Base-by-base conservation (phyloP, 2,113 vertebrate genomes). In the Oplegnathus fasciatus region DNA sequence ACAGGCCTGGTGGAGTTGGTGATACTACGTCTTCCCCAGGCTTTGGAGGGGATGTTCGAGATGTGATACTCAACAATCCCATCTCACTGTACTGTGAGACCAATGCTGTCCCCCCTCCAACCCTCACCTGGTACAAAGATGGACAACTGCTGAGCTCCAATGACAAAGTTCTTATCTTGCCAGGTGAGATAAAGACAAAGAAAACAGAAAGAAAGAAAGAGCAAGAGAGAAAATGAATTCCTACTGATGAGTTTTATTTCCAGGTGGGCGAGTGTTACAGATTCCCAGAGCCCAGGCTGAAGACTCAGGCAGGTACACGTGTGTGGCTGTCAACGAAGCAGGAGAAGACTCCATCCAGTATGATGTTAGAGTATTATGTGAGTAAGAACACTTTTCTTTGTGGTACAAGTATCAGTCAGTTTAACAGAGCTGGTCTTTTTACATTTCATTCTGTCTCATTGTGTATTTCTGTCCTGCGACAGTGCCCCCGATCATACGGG, bases 271-370 rank as follows among this genome's bases (percentile, higher is more conserved):
- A 80, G 96, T 97, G 61, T 80, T 99, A 73, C 98, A 99, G 95
- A 96, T 99, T 42, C 93, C 97, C 14, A 94, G 98, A 71, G 96
- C 95, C 0, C 97, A 92, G 46, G 88, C 86, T 1, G 96, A 96
- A n/a, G 97, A 99, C 70, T 96, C 97, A 0, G 98, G 98, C 14
- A 96, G 95, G 62, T 99, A 99, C 17, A 94, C 65, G 0, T 99
- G 98, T 34, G 96, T 99, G 89, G 98, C 98, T 0, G 94, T 97
- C 46, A 99, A 99, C 0, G 98, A 99, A 85, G 98, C 98, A 0
- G 98, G 98, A 78, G 96, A 99, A 87, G 98, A 98, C 91, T 98
- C 98, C 48, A 96, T 99, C 81, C 97, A 97, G 58, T 99, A 99
- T 22, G 91, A 98, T 0, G 84, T 99, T n/a, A 95, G 87, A 64